phyloP scores from a whole-genome alignment of 2,113 vertebrate species.

The Daubentonia madagascariensis region DNA sequence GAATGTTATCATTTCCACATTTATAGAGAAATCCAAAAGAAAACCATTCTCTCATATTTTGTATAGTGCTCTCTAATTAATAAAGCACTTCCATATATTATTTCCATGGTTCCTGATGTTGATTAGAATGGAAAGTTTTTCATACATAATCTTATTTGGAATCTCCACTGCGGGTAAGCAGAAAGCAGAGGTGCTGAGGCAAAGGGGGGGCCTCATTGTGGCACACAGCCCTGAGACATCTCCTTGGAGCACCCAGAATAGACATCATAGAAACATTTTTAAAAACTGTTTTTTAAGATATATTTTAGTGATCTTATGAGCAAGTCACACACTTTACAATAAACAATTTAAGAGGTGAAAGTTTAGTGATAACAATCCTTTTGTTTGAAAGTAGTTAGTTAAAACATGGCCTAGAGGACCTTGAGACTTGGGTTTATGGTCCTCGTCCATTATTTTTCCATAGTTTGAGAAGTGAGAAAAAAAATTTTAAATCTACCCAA shows the following conservation, averaged over 20 bases:
- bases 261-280: background rate
- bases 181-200: background rate
- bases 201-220: rapidly evolving
- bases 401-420: background rate
- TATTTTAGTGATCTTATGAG: background rate
- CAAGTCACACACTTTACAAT: background rate
- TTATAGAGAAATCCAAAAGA: background rate
- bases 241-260: background rate
- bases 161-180: background rate
- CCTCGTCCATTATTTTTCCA: background rate
- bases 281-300: background rate
- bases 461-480: background rate
- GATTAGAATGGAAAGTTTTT: background rate
- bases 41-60: background rate
- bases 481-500: too few relatives aligned
- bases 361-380: background rate
- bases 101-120: background rate
- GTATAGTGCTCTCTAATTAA: background rate
- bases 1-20: background rate
- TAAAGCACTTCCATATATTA: background rate
- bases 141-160: background rate
- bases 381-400: background rate
- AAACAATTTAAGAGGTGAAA: background rate
- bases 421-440: background rate
- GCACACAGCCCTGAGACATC: background rate